phyloP scores from a whole-genome alignment of 2,888 invertebrate species.

The Athripsodes cinereus region DNA sequence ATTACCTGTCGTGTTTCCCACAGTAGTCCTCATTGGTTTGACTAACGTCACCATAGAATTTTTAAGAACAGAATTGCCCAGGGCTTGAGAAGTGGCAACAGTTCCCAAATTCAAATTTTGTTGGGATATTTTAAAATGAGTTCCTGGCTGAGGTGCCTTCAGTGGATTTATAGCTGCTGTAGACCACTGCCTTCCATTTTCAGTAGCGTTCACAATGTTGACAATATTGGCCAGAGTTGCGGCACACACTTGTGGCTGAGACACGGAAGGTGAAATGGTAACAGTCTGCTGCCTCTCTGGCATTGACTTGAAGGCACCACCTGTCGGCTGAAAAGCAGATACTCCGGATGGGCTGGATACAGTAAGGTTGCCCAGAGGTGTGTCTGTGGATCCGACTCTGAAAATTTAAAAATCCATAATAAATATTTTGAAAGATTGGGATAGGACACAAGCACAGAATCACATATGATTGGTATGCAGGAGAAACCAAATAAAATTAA shows the following conservation, averaged over 20 bases:
- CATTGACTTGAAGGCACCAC: constrained; percentile 89
- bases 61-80: constrained; percentile 35
- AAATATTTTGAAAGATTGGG: no score
- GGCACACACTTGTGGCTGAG: constrained; percentile 14
- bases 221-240: constrained; percentile 20
- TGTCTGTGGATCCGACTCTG: constrained; percentile 48
- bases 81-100: constrained; percentile 10
- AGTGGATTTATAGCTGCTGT: constrained; percentile 16
- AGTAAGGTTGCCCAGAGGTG: constrained; percentile 44
- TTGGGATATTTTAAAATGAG: constrained; percentile 23
- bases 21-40: constrained; percentile 36
- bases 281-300: constrained; percentile 39
- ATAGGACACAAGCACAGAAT: no score
- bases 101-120: constrained; percentile 15
- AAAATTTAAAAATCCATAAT: not conserved
- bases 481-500: no score
- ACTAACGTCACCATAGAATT: constrained; percentile 40
- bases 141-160: constrained; percentile 12
- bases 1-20: constrained; percentile 40
- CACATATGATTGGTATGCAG: no score
- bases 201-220: constrained; percentile 23
- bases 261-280: constrained; percentile 20
- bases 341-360: constrained; percentile 72
- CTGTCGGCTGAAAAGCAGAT: constrained; percentile 87
- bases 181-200: constrained; percentile 26